phyloP scores from a whole-genome alignment of 2,113 vertebrate genomes.

The Narcine bancroftii region DNA sequence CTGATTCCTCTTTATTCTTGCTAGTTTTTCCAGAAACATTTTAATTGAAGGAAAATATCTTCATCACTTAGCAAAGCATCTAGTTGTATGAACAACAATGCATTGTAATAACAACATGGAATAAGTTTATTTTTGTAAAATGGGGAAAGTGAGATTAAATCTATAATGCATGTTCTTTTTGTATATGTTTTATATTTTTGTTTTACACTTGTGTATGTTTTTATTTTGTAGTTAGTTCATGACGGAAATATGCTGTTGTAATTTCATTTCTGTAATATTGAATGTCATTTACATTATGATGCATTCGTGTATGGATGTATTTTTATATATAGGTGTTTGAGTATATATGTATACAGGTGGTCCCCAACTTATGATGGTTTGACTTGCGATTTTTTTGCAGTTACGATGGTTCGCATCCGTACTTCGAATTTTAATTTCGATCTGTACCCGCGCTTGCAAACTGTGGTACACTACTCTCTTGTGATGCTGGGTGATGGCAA shows the following conservation, averaged over 20 bases:
- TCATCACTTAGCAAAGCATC: not conserved
- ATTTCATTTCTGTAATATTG: not conserved
- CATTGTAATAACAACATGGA: not conserved
- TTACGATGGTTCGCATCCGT: too few relatives aligned
- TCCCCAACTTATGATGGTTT: too few relatives aligned
- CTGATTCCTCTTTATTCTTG: not conserved
- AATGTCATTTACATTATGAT: not conserved
- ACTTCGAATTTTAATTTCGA: too few relatives aligned
- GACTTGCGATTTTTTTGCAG: too few relatives aligned
- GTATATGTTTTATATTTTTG: not conserved
- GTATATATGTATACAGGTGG: too few relatives aligned
- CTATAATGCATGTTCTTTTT: not conserved
- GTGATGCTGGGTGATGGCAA: too few relatives aligned
- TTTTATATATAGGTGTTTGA: too few relatives aligned
- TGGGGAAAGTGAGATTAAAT: not conserved
- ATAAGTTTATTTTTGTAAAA: conserved; percentile 33
- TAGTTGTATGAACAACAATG: not conserved
- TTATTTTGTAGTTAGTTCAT: conserved; percentile 25
- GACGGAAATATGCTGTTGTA: not conserved
- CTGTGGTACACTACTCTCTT: too few relatives aligned
- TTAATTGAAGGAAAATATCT: not conserved
- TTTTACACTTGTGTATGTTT: conserved; percentile 27
- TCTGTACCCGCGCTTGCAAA: too few relatives aligned
- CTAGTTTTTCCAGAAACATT: not conserved
- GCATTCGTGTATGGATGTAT: too few relatives aligned